Conservation (phyloP, 2,113 vertebrate genomes). For the Myxocyprinus asiaticus region DNA sequence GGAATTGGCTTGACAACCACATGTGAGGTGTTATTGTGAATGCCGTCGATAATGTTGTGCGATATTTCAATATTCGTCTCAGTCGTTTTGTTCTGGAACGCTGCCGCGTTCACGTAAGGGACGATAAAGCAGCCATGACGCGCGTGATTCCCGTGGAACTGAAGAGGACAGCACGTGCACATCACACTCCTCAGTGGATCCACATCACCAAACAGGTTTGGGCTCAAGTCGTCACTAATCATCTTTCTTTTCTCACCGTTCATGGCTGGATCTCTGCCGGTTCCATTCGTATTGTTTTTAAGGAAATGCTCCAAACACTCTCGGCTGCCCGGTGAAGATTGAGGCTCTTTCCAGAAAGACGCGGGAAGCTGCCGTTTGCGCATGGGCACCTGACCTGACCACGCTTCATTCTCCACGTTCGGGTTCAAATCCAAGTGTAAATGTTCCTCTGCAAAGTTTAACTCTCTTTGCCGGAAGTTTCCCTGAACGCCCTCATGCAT, state of each 20-base stretch:
- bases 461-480: not conserved
- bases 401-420: conserved; percentile 63
- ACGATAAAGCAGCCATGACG: conserved; percentile 78
- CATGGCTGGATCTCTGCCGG: conserved; percentile 2
- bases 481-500: conserved; percentile 38
- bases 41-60: conserved; percentile 74
- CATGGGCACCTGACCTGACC: conserved; percentile 89
- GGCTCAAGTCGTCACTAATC: conserved; percentile 57
- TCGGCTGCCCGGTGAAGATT: conserved; percentile 69
- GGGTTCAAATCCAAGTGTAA: conserved; percentile 48
- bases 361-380: conserved; percentile 94
- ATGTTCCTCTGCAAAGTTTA: not conserved
- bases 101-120: conserved; percentile 75
- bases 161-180: conserved; percentile 89
- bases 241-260: conserved; percentile 78
- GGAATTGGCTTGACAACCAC: conserved; percentile 96
- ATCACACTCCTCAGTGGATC: conserved; percentile 74
- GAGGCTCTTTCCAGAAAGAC: conserved; percentile 96
- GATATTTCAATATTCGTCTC: conserved; percentile 65
- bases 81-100: conserved; percentile 79
- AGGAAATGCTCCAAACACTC: conserved; percentile 61
- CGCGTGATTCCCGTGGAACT: conserved; percentile 84
- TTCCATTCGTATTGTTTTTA: conserved; percentile 58
- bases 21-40: conserved; percentile 78
- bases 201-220: conserved; percentile 67